These are phyloP conservation scores for Stegostoma tigrinum DNA, from an alignment of 2,113 vertebrate species.

Conservation along the genomic window DNA sequence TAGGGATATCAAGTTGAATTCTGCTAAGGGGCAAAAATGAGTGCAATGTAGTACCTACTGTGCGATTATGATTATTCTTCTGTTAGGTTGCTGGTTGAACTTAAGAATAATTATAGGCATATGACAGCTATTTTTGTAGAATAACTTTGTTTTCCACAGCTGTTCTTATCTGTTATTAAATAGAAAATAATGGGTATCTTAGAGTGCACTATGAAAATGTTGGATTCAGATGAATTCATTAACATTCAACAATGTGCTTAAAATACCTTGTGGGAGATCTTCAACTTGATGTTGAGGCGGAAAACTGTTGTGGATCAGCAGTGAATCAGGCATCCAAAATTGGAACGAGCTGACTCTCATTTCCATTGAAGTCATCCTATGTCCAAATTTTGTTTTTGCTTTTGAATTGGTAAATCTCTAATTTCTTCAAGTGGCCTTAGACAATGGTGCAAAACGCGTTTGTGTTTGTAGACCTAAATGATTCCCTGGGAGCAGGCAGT, in stretches of 20 bases:
- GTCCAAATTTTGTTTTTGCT: neutral
- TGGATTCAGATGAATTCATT: neutral
- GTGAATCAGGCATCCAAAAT: neutral
- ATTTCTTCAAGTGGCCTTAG: neutral
- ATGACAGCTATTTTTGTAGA: neutral
- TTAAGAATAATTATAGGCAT: slow-evolving; percentile 28
- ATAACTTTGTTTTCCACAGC: slow-evolving; percentile 13
- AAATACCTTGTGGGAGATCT: neutral
- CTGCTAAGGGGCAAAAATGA: slow-evolving; percentile 22
- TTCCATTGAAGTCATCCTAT: neutral
- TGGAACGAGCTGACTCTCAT: neutral
- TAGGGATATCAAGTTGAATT: slow-evolving; percentile 1
- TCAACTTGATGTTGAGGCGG: no score
- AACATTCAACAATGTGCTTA: neutral
- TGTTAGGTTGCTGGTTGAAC: slow-evolving; percentile 1
- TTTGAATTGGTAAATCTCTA: neutral
- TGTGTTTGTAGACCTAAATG: neutral
- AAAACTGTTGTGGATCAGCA: neutral
- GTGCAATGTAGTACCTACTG: slow-evolving; percentile 23
- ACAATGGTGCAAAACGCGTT: neutral
- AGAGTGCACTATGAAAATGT: neutral
- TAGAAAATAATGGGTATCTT: slow-evolving; percentile 7
- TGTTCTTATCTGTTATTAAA: neutral
- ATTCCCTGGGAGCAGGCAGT: neutral
- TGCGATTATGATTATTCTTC: slow-evolving; percentile 21